Evolutionary conservation across 2,113 vertebrate species (phyloP).

Genomic region (Picathartes gymnocephalus): DNA sequence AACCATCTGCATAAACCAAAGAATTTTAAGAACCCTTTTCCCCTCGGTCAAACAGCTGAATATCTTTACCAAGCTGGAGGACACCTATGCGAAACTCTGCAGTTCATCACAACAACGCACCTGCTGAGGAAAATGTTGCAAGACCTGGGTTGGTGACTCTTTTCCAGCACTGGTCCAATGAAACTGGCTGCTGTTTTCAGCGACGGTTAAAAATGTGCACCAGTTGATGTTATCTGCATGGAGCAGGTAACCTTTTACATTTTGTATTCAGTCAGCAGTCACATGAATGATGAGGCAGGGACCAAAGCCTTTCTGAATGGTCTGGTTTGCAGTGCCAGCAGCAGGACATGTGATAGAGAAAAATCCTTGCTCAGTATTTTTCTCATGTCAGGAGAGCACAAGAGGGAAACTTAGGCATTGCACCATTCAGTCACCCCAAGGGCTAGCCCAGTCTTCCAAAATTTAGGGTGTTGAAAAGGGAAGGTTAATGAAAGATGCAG

Average conservation of each 20-base stretch:
- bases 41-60: not conserved
- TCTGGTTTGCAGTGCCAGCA: constrained; percentile 2
- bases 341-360: not conserved
- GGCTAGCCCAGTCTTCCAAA: not conserved
- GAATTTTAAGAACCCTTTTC: not conserved
- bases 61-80: not conserved
- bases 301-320: constrained; percentile 10
- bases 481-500: not conserved
- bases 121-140: not conserved
- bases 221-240: constrained; percentile 25
- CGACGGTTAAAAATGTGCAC: not conserved
- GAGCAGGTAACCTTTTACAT: not conserved
- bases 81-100: not conserved
- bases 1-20: not conserved
- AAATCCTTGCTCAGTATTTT: constrained; percentile 24
- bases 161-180: constrained; percentile 1
- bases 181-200: not conserved
- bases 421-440: not conserved
- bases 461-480: not conserved
- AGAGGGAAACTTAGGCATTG: not conserved
- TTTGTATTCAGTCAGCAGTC: constrained; percentile 42
- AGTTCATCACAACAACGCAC: not conserved
- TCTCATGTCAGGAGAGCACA: not conserved
- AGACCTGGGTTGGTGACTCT: not conserved
- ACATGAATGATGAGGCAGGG: constrained; percentile 19